A percentile compares a stretch with the other conserved stretches of the same genome.
Evolutionary conservation across 2,797 vertebrate genomes (phyloP).

Genomic region (Carduelis carduelis): DNA sequence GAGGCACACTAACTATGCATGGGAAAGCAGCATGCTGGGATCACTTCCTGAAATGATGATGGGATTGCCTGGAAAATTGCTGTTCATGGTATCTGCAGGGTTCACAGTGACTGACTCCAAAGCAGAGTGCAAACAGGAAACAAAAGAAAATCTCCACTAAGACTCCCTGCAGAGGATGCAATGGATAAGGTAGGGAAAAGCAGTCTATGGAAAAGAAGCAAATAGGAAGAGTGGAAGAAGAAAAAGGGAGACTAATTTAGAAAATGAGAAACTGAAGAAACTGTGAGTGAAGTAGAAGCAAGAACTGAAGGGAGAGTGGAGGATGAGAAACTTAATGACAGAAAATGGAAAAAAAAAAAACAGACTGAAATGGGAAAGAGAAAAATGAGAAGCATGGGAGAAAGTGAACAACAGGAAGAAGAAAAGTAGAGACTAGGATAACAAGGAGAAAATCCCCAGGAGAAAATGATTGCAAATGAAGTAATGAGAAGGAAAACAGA

Average conservation of each 20-base stretch:
- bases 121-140: background rate
- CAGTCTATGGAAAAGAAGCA: background rate
- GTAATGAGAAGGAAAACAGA: background rate
- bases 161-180: background rate
- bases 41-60: conserved; percentile 25
- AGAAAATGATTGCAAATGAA: background rate
- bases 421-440: background rate
- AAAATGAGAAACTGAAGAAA: background rate
- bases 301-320: background rate
- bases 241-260: background rate
- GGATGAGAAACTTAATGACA: conserved; percentile 5
- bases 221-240: background rate
- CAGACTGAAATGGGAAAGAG: background rate
- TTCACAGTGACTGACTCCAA: background rate
- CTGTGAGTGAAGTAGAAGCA: background rate
- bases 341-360: background rate
- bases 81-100: background rate
- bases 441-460: background rate
- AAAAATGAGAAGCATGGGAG: background rate
- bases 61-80: conserved; percentile 29
- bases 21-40: conserved; percentile 17
- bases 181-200: background rate
- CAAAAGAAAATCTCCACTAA: background rate
- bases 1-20: conserved; percentile 18
- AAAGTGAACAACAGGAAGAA: conserved; percentile 11